These are phyloP conservation scores for Ethmia dodecea DNA, from an alignment of 2,888 invertebrate species.

Conservation along the genomic window DNA sequence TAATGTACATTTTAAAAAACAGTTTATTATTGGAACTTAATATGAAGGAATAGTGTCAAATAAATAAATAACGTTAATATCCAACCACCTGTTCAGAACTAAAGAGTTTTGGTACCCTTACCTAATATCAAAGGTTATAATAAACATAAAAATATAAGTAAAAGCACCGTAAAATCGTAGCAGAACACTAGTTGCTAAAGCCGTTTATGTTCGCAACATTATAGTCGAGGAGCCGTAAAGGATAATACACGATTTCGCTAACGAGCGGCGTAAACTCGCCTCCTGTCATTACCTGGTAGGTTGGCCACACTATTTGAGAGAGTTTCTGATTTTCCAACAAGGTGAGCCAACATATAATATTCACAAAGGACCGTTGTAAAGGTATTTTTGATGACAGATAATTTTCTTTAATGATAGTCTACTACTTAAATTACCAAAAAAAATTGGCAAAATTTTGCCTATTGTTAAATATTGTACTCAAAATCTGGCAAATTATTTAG, in stretches of 20 bases:
- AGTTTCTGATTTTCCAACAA: too few relatives aligned
- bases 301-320: constrained; percentile 4
- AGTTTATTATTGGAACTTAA: too few relatives aligned
- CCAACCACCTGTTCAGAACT: too few relatives aligned
- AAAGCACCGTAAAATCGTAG: too few relatives aligned
- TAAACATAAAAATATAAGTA: too few relatives aligned
- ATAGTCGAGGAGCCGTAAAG: constrained; percentile 35
- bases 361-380: background rate
- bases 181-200: constrained; percentile 37
- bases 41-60: too few relatives aligned
- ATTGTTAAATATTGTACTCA: background rate
- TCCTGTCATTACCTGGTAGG: constrained; percentile 11
- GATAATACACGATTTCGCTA: constrained; percentile 36
- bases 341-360: too few relatives aligned
- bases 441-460: background rate
- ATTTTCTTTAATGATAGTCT: background rate
- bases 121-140: too few relatives aligned
- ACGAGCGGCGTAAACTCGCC: constrained; percentile 21
- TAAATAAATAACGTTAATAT: too few relatives aligned
- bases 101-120: too few relatives aligned
- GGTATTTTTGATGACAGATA: background rate
- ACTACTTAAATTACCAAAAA: background rate
- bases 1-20: too few relatives aligned
- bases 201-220: constrained; percentile 40
- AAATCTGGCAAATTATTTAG: background rate